A percentile compares a stretch with the other conserved stretches of the same genome.
These are phyloP conservation scores for Ceramica pisi DNA, from an alignment of 2,888 invertebrate species.

Conservation along the genomic window DNA sequence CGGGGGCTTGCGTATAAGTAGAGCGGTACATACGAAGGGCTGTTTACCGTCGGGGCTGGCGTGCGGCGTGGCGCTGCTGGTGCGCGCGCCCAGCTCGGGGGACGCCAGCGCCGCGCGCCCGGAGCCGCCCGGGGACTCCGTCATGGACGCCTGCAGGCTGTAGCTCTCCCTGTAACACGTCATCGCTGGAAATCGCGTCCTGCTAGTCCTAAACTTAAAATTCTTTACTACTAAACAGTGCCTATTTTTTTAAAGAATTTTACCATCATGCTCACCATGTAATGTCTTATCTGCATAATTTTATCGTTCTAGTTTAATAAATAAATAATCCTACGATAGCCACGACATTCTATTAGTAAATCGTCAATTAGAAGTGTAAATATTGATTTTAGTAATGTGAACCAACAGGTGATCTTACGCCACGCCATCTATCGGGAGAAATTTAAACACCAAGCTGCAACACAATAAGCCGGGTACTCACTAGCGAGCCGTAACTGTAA, in stretches of 20 bases:
- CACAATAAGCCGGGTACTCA: no score
- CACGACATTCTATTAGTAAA: background rate
- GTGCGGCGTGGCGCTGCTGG: slow-evolving; percentile 85
- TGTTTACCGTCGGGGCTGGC: slow-evolving; percentile 90
- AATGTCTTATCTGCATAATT: background rate
- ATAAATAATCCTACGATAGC: slow-evolving; percentile 4
- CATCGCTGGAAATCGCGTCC: slow-evolving; percentile 53
- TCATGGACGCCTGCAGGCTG: slow-evolving; percentile 91
- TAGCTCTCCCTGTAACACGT: slow-evolving; percentile 88
- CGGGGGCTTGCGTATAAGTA: slow-evolving; percentile 70
- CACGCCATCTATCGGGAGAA: slow-evolving; percentile 1
- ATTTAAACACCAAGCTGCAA: slow-evolving; percentile 10
- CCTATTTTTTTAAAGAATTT: background rate
- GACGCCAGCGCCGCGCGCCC: slow-evolving; percentile 92
- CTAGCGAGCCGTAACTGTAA: no score
- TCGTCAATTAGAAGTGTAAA: background rate
- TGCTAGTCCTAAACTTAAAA: background rate
- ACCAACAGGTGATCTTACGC: background rate
- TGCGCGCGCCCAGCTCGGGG: slow-evolving; percentile 88
- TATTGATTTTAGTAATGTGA: background rate
- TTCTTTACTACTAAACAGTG: slow-evolving; percentile 4
- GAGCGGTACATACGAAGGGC: slow-evolving; percentile 88
- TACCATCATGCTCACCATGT: background rate
- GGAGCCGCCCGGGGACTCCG: slow-evolving; percentile 87
- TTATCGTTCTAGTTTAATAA: background rate